These are phyloP conservation scores for Gymnoscopelus braueri DNA, from an alignment of 2,797 vertebrate genomes.

Conservation along the genomic window DNA sequence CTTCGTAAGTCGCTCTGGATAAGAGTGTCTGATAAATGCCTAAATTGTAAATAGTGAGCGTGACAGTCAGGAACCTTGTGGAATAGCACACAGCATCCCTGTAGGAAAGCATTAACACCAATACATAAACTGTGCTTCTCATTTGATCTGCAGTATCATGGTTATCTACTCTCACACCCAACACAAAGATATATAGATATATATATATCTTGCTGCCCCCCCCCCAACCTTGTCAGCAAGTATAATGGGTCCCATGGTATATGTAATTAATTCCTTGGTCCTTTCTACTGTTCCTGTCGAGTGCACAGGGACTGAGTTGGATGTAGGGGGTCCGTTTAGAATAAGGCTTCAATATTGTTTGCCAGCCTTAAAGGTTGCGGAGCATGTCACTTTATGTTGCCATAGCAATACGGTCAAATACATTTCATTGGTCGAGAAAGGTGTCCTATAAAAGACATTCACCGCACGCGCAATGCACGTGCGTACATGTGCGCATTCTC, in stretches of 20 bases:
- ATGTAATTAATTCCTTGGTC: conserved; percentile 45
- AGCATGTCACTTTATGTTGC: conserved; percentile 25
- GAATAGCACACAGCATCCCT: not conserved
- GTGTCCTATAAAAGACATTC: conserved; percentile 14
- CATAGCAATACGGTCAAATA: conserved; percentile 13
- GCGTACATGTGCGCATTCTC: conserved; percentile 1
- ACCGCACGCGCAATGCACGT: not conserved
- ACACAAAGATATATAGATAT: conserved; percentile 34
- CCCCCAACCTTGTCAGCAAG: not conserved
- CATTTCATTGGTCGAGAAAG: conserved; percentile 11
- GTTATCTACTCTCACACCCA: conserved; percentile 42
- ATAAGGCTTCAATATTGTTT: conserved; percentile 3
- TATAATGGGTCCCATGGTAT: conserved; percentile 36
- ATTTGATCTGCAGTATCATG: conserved; percentile 33
- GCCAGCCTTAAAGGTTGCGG: conserved; percentile 23
- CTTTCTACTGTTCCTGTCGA: conserved; percentile 36
- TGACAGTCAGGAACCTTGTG: not conserved
- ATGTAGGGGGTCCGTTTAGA: conserved; percentile 30
- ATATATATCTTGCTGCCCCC: conserved; percentile 26
- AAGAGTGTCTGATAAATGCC: too few species aligned
- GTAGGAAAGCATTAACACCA: conserved; percentile 4
- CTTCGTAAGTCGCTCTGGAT: too few species aligned
- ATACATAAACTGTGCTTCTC: conserved; percentile 15
- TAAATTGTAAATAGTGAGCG: not conserved
- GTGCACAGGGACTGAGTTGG: conserved; percentile 24